Conservation (phyloP, 2,113 vertebrate species). For the Cynoglossus semilaevis region DNA sequence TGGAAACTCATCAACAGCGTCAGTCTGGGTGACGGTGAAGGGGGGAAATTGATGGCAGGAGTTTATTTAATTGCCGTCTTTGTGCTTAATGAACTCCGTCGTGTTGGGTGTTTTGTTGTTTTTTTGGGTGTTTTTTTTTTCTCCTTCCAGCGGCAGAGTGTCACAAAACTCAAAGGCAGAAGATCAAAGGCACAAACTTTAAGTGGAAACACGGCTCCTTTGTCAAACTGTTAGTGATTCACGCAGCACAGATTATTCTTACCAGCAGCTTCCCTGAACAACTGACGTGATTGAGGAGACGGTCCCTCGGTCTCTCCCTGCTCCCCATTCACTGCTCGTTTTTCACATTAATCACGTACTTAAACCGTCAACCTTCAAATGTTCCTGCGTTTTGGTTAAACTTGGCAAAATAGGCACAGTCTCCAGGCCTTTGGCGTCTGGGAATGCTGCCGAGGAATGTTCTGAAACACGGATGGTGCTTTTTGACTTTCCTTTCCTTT, state of each 20-base stretch:
- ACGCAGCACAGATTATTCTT: conserved; percentile 2
- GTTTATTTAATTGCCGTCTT: conserved; percentile 47
- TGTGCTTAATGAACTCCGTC: conserved; percentile 39
- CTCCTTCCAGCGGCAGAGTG: conserved; percentile 34
- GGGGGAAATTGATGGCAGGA: conserved; percentile 52
- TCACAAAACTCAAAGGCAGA: conserved; percentile 25
- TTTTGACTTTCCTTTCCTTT: conserved; percentile 10
- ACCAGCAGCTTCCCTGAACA: neutral
- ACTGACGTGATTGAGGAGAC: neutral
- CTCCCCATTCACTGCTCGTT: conserved; percentile 12
- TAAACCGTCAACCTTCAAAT: conserved; percentile 18
- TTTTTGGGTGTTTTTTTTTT: conserved; percentile 5
- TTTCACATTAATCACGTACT: conserved; percentile 40
- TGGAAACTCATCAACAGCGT: conserved; percentile 58
- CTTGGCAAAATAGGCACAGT: conserved; percentile 13
- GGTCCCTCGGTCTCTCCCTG: neutral
- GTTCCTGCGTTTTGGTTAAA: conserved; percentile 30
- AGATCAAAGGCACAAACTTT: conserved; percentile 14
- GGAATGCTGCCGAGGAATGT: conserved; percentile 60
- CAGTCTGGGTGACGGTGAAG: conserved; percentile 38
- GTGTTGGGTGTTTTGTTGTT: conserved; percentile 1
- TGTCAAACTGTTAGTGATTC: neutral
- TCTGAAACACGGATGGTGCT: conserved; percentile 52
- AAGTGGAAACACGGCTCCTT: neutral
- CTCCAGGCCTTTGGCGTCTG: conserved; percentile 36